phyloP scores from a whole-genome alignment of 2,888 invertebrate species.

The Lucinisca nassula region DNA sequence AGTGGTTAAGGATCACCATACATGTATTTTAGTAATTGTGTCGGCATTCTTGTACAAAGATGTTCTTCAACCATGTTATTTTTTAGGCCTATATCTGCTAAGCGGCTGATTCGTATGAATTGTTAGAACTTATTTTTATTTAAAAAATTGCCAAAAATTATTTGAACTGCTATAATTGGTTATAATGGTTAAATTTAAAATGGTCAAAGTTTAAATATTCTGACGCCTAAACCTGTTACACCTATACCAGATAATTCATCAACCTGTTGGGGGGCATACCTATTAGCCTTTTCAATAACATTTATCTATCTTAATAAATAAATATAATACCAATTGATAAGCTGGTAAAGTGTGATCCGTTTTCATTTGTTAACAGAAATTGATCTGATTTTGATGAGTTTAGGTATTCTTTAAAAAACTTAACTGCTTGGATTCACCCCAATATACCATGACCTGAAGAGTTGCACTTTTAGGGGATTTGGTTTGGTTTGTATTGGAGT shows the following conservation, averaged over 20 bases:
- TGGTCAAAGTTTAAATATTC: neutral
- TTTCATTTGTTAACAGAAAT: neutral
- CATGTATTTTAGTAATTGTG: no score
- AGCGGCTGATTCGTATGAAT: neutral
- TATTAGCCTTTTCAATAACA: neutral
- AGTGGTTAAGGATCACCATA: no score
- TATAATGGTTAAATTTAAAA: neutral
- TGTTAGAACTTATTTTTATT: neutral
- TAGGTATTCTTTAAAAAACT: neutral
- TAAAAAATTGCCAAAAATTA: no score
- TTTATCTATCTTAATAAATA: neutral
- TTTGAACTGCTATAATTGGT: neutral
- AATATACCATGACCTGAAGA: neutral
- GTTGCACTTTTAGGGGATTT: neutral
- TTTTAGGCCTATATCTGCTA: neutral
- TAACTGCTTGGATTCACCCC: neutral
- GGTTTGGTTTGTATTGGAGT: no score
- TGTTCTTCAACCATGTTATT: neutral
- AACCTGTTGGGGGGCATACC: neutral
- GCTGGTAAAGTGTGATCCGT: neutral
- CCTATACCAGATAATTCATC: neutral
- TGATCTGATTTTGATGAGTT: conserved; percentile 7
- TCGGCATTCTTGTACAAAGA: no score
- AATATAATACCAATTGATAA: conserved; percentile 4
- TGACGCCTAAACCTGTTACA: neutral